Base-by-base conservation (phyloP, 2,888 invertebrate genomes). In the Pristionchus maxplancki region DNA sequence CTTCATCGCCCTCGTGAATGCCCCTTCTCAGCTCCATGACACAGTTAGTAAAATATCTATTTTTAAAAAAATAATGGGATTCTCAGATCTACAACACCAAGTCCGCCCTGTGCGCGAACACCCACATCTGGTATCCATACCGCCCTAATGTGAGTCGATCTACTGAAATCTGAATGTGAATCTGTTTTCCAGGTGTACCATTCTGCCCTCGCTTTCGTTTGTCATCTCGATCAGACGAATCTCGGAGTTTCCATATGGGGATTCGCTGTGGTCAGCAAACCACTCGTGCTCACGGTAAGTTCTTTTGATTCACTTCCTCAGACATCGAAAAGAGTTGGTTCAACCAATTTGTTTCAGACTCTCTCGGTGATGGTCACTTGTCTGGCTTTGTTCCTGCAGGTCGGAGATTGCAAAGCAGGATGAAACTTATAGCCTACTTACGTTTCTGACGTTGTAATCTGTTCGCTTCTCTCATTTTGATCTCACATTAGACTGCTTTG, bases 241-340 rank as follows among this genome's bases (percentile, higher is more conserved):
- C 86, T 86, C 50, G 86, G 86, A 13, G 53, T 86, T 40, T 86
- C 86, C 34, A 86, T 86, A 20, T 86, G 86, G 86, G 86, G 86
- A 64, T 86, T 86, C 48, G 86, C 86, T 13, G 67, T 86, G 40
- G 67, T 86, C 24, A 67, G 67, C 67, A 86, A 86, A 37, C 86
- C 86, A 20, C 71, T 86, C 28, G 86, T 86, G 0, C 86, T 86
- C 0, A 86, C 86, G 28, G 86, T 86, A n/a, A 44, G 40, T 17
- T 84, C 5, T 74, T n/a, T n/a, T n/a, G n/a, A n/a, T n/a, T n/a
- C n/a, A n/a, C n/a, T n/a, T n/a, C n/a, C n/a, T n/a, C n/a, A n/a
- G n/a, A n/a, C n/a, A n/a, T n/a, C n/a, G n/a, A n/a, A n/a, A n/a
- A n/a, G n/a, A n/a, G n/a, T n/a, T n/a, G n/a, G n/a, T n/a, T n/a